These are phyloP conservation scores for Chauna torquata DNA, from an alignment of 2,113 vertebrate species.

Conservation along the genomic window DNA sequence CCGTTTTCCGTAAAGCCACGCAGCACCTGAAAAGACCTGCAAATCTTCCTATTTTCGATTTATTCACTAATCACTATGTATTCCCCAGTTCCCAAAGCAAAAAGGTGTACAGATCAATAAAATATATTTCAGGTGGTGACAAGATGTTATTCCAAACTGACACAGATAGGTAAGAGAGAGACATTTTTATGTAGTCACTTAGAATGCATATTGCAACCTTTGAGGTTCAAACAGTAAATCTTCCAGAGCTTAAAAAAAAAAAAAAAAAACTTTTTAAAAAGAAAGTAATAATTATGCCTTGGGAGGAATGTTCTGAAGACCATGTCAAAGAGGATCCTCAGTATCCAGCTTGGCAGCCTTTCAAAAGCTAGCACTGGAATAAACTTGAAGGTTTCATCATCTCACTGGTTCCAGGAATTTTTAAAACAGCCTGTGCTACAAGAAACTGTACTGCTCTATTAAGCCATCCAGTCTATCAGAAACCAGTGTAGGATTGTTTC, in stretches of 20 bases:
- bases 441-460: neutral
- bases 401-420: slow-evolving; percentile 26
- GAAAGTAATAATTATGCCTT: neutral
- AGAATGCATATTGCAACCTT: neutral
- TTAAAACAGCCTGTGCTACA: slow-evolving; percentile 8
- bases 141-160: neutral
- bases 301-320: neutral
- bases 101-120: neutral
- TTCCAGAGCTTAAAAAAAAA: neutral
- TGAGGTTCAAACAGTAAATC: neutral
- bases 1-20: neutral
- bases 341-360: slow-evolving; percentile 9
- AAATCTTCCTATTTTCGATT: neutral
- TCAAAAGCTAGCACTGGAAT: neutral
- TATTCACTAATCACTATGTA: neutral
- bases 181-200: neutral
- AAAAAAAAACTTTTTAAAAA: neutral
- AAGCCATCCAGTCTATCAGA: neutral
- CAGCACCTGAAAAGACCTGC: neutral
- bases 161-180: neutral
- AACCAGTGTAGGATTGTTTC: neutral
- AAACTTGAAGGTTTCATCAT: slow-evolving; percentile 24
- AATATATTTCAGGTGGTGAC: neutral
- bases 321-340: neutral
- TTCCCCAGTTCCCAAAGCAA: neutral